Percentiles rank a stretch among this genome's conserved stretches.
Evolutionary conservation across 2,888 invertebrate species (phyloP).

Genomic region (Norana najaformis): DNA sequence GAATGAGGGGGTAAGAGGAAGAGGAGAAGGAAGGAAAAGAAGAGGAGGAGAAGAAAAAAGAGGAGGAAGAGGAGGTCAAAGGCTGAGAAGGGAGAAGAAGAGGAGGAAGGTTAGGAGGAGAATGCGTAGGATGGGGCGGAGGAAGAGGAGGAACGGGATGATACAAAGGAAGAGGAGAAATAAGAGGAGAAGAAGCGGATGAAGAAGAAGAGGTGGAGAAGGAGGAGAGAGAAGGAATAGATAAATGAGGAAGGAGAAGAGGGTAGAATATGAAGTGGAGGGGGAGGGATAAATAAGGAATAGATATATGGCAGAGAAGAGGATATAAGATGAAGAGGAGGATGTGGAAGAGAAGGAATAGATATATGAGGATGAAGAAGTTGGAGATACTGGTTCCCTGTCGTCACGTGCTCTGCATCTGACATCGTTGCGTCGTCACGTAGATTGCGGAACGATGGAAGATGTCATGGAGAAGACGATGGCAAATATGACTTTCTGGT

Average conservation of each 20-base stretch:
- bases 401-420: not conserved
- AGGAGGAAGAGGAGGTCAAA: not conserved
- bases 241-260: too few relatives aligned
- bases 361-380: not conserved
- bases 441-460: not conserved
- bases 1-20: not conserved
- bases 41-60: not conserved
- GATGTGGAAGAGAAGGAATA: not conserved
- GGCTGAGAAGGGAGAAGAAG: too few relatives aligned
- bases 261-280: not conserved
- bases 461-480: too few relatives aligned
- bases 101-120: not conserved
- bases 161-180: not conserved
- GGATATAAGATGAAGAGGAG: not conserved
- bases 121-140: not conserved
- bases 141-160: not conserved
- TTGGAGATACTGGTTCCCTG: too few relatives aligned
- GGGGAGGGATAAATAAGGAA: not conserved
- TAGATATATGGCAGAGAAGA: too few relatives aligned
- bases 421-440: not conserved
- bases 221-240: not conserved
- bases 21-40: not conserved
- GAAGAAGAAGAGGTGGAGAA: not conserved
- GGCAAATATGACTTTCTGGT: too few relatives aligned
- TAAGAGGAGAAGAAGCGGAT: not conserved